These are phyloP conservation scores for Acanthococcus lagerstroemiae DNA, from an alignment of 2,888 invertebrate genomes.

Conservation along the genomic window DNA sequence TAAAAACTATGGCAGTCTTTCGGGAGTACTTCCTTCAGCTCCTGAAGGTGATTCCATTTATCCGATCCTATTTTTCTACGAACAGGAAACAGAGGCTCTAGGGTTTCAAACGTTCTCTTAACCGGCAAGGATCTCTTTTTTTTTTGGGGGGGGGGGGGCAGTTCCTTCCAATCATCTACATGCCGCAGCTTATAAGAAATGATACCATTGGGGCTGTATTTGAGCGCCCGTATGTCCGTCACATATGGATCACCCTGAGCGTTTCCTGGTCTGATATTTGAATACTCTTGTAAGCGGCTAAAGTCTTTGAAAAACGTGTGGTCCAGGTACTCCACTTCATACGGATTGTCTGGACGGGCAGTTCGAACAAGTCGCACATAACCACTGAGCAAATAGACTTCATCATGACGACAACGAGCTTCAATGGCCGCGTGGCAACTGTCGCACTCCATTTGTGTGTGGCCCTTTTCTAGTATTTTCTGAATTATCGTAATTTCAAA, in stretches of 20 bases:
- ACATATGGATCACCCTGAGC: neutral
- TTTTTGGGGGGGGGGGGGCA: neutral
- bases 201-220: neutral
- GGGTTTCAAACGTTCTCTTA: neutral
- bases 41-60: neutral
- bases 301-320: neutral
- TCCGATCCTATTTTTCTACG: neutral
- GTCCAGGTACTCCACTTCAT: neutral
- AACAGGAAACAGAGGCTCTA: neutral
- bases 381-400: neutral
- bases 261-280: neutral
- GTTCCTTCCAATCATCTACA: neutral
- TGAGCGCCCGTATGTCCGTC: neutral
- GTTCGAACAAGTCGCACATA: neutral
- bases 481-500: conserved; percentile 36
- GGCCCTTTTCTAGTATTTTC: conserved; percentile 38
- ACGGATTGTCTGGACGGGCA: neutral
- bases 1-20: neutral
- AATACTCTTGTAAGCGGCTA: neutral
- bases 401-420: neutral
- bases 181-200: neutral
- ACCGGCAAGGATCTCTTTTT: neutral
- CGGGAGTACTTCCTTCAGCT: neutral
- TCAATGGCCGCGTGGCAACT: neutral
- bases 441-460: conserved; percentile 36